Evolutionary conservation across 1,140 invertebrate species (phyloP).

Genomic region (Argopecten irradians): DNA sequence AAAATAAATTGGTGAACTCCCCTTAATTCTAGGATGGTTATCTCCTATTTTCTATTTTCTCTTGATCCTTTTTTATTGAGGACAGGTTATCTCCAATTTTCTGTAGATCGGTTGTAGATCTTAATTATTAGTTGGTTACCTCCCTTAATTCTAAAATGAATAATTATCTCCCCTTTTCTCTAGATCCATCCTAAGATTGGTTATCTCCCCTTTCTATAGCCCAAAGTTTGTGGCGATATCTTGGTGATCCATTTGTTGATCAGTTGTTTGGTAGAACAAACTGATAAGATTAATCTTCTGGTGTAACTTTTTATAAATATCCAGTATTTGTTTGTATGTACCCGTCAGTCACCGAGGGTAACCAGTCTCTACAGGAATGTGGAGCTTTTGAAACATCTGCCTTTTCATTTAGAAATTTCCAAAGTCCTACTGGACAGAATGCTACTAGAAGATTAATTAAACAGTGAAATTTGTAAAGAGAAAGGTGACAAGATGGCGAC

Average conservation of each 20-base stretch:
- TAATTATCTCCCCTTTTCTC: neutral
- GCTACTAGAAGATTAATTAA: neutral
- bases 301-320: neutral
- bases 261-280: neutral
- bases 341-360: neutral
- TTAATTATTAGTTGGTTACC: too few relatives aligned
- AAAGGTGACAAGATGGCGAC: constrained; percentile 8
- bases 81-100: neutral
- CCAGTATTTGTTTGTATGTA: neutral
- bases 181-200: neutral
- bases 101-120: too few relatives aligned
- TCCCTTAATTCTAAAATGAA: too few relatives aligned
- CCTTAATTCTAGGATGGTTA: too few relatives aligned
- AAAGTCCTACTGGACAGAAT: neutral
- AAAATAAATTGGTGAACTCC: too few relatives aligned
- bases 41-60: too few relatives aligned
- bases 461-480: neutral
- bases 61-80: too few relatives aligned
- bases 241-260: neutral
- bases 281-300: neutral
- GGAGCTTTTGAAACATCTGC: neutral
- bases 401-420: neutral
- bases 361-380: neutral
- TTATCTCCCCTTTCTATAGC: neutral
- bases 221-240: neutral